Base-by-base conservation (phyloP, 1,140 invertebrate species). In the Trichoplusia ni region DNA sequence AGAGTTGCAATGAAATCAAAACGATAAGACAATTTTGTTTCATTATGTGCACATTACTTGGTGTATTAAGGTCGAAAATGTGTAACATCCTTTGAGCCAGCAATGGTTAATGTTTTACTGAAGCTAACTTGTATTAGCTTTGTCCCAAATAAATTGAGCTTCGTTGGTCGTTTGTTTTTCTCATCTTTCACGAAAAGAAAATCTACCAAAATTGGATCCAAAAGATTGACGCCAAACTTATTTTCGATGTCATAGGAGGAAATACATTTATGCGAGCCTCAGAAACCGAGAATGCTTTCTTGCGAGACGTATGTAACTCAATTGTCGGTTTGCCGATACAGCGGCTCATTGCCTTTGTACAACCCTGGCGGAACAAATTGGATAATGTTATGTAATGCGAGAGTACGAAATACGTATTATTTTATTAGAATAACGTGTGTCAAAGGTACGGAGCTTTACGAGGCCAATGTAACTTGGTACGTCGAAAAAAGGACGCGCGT, bases 331-430 rank as follows among this genome's bases (percentile, higher is more conserved):
- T 37, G 42, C 60, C 65, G 42, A 72, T 72, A 53, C 40, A 53
- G 49, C 53, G 46, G 38, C 62, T 68, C 69, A 65, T 67, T 71
- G 69, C 58, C 31, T 71, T 66, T 65, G 54, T 69, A 54, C 23
- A 18, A 38, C 19, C 40, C 33, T 53, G 19, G 23, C 59, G 58
- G 62, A 54, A 56, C 27, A 72, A 72, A 68, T 72, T 72, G 62
- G 66, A 72, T 72, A 68, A 72, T 72, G 65, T 56, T 60, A 9
- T 42, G 27, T 47, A 5, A 46, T 49, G 21, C 13, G 8, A 5
- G 23, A 4, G 46, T 13, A 49, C 38, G 14, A 29, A 14, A 47
- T 25, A 51, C 11, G 21, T 31, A 16, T 49, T 62, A 51, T 62
- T 51, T 51, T 60, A 60, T 60, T 47, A 47, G 27, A 59, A 27